Conservation (phyloP, 2,888 invertebrate species). For the Pomacea canaliculata region DNA sequence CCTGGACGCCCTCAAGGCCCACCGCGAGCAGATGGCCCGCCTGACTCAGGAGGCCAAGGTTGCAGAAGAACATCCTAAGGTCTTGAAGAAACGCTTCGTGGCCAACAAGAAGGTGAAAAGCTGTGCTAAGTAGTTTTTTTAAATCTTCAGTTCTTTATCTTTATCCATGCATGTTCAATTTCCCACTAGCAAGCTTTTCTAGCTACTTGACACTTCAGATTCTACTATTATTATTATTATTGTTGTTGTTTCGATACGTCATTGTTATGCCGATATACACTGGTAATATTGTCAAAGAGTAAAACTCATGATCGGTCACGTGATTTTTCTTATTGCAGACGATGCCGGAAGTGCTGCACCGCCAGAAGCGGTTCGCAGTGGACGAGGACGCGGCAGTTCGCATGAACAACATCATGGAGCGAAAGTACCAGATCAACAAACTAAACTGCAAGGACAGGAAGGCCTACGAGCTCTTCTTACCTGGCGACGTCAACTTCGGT, state of each 20-base stretch:
- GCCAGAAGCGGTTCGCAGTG: slow-evolving; percentile 57
- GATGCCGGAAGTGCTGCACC: slow-evolving; percentile 14
- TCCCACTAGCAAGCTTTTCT: too few species aligned
- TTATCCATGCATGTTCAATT: too few species aligned
- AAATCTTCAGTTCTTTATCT: too few species aligned
- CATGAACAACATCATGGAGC: slow-evolving; percentile 48
- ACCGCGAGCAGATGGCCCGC: slow-evolving; percentile 11
- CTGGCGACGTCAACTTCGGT: slow-evolving; percentile 89
- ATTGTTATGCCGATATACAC: too few species aligned
- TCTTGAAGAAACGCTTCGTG: slow-evolving; percentile 27
- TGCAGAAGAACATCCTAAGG: slow-evolving; percentile 12
- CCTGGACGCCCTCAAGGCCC: slow-evolving; percentile 30
- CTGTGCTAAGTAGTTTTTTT: not conserved
- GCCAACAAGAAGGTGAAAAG: slow-evolving; percentile 17
- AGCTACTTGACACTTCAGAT: too few species aligned
- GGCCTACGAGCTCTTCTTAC: slow-evolving; percentile 67
- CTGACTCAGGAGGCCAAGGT: slow-evolving; percentile 18
- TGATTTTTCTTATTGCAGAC: not conserved
- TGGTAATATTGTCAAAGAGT: too few species aligned
- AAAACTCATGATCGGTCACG: too few species aligned
- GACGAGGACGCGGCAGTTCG: slow-evolving; percentile 52
- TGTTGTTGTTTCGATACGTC: too few species aligned
- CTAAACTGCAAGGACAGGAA: slow-evolving; percentile 53
- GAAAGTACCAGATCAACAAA: slow-evolving; percentile 48
- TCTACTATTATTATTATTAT: too few species aligned